phyloP scores from a whole-genome alignment of 2,888 invertebrate species.

The Cataglyphis altisquamis region DNA sequence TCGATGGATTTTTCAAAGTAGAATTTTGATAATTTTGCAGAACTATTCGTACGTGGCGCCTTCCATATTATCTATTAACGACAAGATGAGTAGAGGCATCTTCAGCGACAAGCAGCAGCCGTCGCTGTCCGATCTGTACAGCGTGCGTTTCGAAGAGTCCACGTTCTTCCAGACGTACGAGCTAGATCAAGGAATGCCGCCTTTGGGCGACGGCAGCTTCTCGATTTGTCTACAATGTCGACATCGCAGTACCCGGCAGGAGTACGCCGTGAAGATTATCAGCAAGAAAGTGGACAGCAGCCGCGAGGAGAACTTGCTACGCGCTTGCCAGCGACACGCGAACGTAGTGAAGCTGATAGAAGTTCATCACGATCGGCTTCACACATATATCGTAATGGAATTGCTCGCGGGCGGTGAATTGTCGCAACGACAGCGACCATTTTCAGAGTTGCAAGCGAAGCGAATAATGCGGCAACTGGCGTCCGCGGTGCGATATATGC shows the following conservation, averaged over 20 bases:
- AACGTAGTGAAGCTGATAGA: conserved; percentile 95
- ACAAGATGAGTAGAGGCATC: conserved; percentile 92
- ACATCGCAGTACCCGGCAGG: conserved; percentile 90
- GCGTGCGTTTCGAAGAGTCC: conserved; percentile 88
- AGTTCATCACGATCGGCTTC: conserved; percentile 93
- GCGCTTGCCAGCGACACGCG: conserved; percentile 95
- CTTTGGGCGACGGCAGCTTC: conserved; percentile 96
- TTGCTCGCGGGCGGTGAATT: conserved; percentile 95
- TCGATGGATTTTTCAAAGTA: background rate
- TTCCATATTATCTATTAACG: conserved; percentile 92
- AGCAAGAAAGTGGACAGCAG: conserved; percentile 89
- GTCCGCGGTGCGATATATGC: conserved; percentile 94
- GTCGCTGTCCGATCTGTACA: conserved; percentile 74
- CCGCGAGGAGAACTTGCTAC: conserved; percentile 92
- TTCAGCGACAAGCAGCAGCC: conserved; percentile 84
- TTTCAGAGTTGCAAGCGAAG: conserved; percentile 93
- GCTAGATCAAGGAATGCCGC: conserved; percentile 89
- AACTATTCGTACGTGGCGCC: conserved; percentile 99
- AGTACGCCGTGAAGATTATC: conserved; percentile 96
- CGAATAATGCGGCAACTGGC: conserved; percentile 93
- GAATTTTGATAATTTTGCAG: conserved; percentile 84
- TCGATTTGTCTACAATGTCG: conserved; percentile 95
- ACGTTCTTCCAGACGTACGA: conserved; percentile 95
- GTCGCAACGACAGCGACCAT: conserved; percentile 89
- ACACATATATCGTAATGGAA: conserved; percentile 97